These are phyloP conservation scores for Drosophila ohnishii DNA, from an alignment of 1,140 invertebrate species.

Conservation along the genomic window DNA sequence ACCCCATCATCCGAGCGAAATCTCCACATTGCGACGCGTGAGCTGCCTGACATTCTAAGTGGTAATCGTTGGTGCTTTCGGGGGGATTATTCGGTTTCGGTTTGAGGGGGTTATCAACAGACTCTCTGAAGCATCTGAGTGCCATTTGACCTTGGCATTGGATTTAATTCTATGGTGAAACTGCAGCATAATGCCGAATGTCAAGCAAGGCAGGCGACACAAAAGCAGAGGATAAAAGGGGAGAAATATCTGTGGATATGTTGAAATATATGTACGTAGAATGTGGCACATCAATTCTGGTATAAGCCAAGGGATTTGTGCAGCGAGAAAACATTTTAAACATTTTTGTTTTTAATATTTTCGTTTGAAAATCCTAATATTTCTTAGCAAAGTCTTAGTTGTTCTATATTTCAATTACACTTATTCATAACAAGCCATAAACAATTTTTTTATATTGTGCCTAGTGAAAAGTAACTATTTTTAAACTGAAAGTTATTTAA, in stretches of 20 bases:
- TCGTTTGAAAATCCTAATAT: neutral
- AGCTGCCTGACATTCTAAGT: slow-evolving; percentile 75
- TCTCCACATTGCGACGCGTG: slow-evolving; percentile 59
- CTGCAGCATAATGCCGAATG: slow-evolving; percentile 62
- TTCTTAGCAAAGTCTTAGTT: neutral
- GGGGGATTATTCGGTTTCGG: slow-evolving; percentile 3
- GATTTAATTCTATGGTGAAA: slow-evolving; percentile 76
- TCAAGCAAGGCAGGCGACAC: slow-evolving; percentile 10
- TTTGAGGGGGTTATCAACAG: slow-evolving; percentile 7
- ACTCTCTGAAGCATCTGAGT: slow-evolving; percentile 44
- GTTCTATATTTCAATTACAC: neutral
- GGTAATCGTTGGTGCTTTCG: slow-evolving; percentile 4
- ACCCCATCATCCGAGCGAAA: slow-evolving; percentile 21
- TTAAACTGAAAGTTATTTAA: neutral
- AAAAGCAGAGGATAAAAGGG: neutral
- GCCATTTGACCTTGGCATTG: slow-evolving; percentile 74
- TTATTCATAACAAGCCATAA: neutral
- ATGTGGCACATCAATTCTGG: slow-evolving; percentile 25
- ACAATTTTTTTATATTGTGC: neutral
- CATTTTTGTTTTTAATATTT: neutral
- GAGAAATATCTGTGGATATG: slow-evolving; percentile 1
- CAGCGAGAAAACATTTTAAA: neutral
- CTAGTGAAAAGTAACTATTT: neutral
- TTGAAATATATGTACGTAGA: too few relatives aligned
- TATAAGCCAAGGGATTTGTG: slow-evolving; percentile 26